Evolutionary conservation across 2,113 vertebrate species (phyloP).

Genomic region (Pyrgilauda ruficollis): DNA sequence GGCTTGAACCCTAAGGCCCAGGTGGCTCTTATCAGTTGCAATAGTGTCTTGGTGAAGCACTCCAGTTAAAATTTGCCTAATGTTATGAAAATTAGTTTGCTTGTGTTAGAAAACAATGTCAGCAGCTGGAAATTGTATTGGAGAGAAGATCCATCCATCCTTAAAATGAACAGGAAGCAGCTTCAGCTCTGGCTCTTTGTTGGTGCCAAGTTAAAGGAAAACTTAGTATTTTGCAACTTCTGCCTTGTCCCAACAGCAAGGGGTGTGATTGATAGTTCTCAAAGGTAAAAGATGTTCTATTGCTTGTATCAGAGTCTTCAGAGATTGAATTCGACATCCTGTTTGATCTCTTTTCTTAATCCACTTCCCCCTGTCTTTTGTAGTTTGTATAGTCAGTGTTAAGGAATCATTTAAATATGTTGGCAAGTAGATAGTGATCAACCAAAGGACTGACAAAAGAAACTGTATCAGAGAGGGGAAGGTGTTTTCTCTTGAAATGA

Average conservation of each 20-base stretch:
- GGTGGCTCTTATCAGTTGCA: slow-evolving; percentile 36
- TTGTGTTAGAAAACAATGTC: slow-evolving; percentile 1
- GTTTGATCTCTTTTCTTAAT: background rate
- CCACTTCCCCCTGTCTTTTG: background rate
- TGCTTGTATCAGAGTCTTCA: background rate
- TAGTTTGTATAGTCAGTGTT: background rate
- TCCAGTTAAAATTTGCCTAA: slow-evolving; percentile 34
- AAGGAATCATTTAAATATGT: background rate
- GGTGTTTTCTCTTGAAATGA: background rate
- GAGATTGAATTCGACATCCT: background rate
- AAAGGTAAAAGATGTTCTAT: background rate
- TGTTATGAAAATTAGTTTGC: slow-evolving; percentile 23
- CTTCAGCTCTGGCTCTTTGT: slow-evolving; percentile 3
- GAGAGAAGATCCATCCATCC: background rate
- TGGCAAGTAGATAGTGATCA: background rate
- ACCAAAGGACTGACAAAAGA: background rate
- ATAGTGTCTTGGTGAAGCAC: background rate
- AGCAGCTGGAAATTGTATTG: slow-evolving; percentile 37
- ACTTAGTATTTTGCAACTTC: background rate
- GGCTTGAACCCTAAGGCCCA: slow-evolving; percentile 11
- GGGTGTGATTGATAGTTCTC: background rate
- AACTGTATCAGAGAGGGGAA: background rate
- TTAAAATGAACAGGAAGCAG: slow-evolving; percentile 3
- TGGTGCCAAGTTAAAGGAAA: background rate
- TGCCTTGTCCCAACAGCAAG: background rate